A percentile compares a stretch with the other conserved stretches of the same genome.
Evolutionary conservation across 2,113 vertebrate genomes (phyloP).

Genomic region (Castor canadensis): DNA sequence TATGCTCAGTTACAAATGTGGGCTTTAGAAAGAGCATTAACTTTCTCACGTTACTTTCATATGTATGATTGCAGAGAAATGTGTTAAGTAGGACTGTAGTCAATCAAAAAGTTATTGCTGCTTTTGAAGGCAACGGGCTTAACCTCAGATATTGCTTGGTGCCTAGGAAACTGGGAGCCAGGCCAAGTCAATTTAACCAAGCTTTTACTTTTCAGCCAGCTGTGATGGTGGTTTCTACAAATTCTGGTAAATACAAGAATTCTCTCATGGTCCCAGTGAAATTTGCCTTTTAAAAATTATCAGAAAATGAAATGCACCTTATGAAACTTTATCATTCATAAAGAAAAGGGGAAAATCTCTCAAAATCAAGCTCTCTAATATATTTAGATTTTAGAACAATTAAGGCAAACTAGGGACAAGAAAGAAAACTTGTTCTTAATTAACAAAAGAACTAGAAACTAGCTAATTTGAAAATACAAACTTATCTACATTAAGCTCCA

Average conservation of each 20-base stretch:
- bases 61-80: not conserved
- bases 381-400: not conserved
- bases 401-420: not conserved
- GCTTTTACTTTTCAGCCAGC: not conserved
- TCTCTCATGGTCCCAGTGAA: not conserved
- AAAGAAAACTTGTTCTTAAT: not conserved
- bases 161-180: not conserved
- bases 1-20: not conserved
- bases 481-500: not conserved
- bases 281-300: slow-evolving; percentile 3
- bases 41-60: not conserved
- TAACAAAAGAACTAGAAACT: not conserved
- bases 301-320: not conserved
- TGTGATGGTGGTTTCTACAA: not conserved
- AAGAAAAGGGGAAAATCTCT: not conserved
- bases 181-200: not conserved
- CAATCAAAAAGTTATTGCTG: not conserved
- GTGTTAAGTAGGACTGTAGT: not conserved
- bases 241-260: not conserved
- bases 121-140: not conserved
- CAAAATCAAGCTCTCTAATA: not conserved
- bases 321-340: not conserved
- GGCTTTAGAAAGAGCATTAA: not conserved
- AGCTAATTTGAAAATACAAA: not conserved
- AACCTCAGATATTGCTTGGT: not conserved